Conservation (phyloP, 2,888 invertebrate species). For the Phortica magna region DNA sequence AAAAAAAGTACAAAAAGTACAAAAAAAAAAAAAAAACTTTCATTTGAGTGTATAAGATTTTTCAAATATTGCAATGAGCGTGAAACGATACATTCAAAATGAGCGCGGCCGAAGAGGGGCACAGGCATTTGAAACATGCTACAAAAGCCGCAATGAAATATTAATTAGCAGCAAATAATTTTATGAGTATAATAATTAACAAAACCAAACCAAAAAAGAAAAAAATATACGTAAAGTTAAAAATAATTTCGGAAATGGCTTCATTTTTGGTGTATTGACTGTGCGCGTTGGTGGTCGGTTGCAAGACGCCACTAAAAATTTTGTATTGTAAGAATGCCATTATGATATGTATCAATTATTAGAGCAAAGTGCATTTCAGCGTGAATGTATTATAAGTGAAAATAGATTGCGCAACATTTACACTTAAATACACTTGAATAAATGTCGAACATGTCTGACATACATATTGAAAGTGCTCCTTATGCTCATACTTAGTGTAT, state of each 20-base stretch:
- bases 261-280: no score
- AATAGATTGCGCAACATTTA: background rate
- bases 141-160: conserved; percentile 56
- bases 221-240: conserved; percentile 41
- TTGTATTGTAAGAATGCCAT: conserved; percentile 29
- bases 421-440: no score
- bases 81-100: background rate
- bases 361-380: no score
- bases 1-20: no score
- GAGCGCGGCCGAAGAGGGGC: background rate
- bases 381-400: conserved; percentile 4
- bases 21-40: conserved; percentile 1
- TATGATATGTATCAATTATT: conserved; percentile 4
- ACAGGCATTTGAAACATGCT: background rate
- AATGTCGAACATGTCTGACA: no score
- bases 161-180: conserved; percentile 54
- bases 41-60: background rate
- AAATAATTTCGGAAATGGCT: no score
- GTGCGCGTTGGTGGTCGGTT: no score
- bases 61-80: background rate
- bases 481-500: no score
- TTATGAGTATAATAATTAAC: conserved; percentile 11
- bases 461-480: no score
- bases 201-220: conserved; percentile 48
- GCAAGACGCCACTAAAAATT: no score